phyloP scores from a whole-genome alignment of 2,113 vertebrate species.

The Manacus vitellinus region DNA sequence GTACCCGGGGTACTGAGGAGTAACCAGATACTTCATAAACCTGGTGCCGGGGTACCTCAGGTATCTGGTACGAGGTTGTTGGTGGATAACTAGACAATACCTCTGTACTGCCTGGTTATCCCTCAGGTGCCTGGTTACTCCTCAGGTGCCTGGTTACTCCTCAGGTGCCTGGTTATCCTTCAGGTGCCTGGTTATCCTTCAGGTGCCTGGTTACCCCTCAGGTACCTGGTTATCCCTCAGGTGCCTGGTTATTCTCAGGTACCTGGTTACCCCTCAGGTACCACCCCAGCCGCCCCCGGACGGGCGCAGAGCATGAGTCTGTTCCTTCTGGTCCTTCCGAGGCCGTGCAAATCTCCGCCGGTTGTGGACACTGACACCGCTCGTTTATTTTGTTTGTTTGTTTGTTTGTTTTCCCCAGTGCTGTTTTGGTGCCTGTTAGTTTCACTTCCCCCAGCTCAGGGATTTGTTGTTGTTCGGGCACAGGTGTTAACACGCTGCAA shows the following conservation, averaged over 20 bases:
- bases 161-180: too few relatives aligned
- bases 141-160: too few relatives aligned
- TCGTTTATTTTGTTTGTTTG: neutral
- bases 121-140: neutral
- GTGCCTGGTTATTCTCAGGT: neutral
- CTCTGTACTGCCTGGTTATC: neutral
- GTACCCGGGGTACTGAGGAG: too few relatives aligned
- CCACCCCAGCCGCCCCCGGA: neutral
- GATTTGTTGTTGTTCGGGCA: accelerated
- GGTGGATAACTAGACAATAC: neutral
- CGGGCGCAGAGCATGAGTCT: neutral
- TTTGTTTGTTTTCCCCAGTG: neutral
- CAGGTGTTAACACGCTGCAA: accelerated
- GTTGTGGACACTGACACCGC: accelerated
- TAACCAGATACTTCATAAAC: too few relatives aligned
- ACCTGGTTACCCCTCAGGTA: neutral
- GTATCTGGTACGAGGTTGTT: too few relatives aligned
- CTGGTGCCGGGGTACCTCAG: too few relatives aligned
- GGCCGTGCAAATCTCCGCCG: too few relatives aligned
- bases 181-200: too few relatives aligned
- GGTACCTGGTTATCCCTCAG: neutral
- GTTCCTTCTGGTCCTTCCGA: neutral
- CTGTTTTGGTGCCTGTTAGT: accelerated
- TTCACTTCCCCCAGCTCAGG: neutral
- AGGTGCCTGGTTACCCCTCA: too few relatives aligned